A percentile compares a stretch with the other conserved stretches of the same genome.
Evolutionary conservation across 2,888 invertebrate genomes (phyloP).

Genomic region (Napeogenes sylphis): DNA sequence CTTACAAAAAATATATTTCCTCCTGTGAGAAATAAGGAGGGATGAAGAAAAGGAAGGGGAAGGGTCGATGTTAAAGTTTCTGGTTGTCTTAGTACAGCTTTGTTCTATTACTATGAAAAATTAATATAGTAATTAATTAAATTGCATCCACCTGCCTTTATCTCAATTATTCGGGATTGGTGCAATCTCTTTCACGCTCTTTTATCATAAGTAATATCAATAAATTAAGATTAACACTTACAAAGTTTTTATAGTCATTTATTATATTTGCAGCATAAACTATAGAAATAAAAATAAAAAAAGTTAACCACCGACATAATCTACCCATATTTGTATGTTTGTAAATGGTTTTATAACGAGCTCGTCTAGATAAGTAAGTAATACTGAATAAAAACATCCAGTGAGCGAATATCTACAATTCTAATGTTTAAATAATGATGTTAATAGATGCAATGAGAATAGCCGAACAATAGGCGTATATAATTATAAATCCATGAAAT

Average conservation of each 20-base stretch:
- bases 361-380: neutral
- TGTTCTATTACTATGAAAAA: no score
- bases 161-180: no score
- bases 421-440: constrained; percentile 2
- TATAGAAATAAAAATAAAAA: neutral
- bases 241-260: neutral
- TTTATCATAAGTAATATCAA: no score
- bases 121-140: no score
- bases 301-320: neutral
- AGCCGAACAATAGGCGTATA: neutral
- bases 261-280: neutral
- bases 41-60: no score
- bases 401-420: neutral
- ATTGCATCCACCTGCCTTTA: no score
- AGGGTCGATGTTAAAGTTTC: no score
- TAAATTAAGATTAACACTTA: neutral
- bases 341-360: neutral
- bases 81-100: no score
- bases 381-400: neutral
- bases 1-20: no score
- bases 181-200: no score
- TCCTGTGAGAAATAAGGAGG: no score
- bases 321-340: neutral
- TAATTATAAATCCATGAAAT: no score
- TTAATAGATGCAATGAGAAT: neutral